A percentile compares a stretch with the other conserved stretches of the same genome.
Evolutionary conservation across 2,113 vertebrate species (phyloP).

Genomic region (Macrotus californicus): DNA sequence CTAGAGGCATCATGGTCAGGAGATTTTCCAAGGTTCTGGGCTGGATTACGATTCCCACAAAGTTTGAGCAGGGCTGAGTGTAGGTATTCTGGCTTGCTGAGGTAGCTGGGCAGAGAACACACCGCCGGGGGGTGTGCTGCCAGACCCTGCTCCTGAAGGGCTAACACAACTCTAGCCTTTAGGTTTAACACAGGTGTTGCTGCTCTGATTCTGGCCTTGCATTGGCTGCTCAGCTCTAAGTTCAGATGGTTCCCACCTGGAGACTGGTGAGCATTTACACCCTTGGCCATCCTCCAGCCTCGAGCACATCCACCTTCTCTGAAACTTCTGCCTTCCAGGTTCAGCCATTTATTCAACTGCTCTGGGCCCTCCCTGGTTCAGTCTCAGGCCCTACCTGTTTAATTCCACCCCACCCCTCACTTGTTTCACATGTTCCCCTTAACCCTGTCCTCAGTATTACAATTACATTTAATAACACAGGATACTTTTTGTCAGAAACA

Average conservation of each 20-base stretch:
- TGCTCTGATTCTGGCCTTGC: background rate
- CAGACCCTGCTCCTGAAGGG: background rate
- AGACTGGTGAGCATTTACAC: background rate
- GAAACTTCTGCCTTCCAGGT: background rate
- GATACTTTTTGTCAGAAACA: background rate
- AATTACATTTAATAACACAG: background rate
- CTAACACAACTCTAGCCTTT: background rate
- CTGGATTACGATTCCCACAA: background rate
- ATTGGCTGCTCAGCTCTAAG: background rate
- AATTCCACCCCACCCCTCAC: background rate
- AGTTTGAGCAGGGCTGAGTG: background rate
- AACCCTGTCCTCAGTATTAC: background rate
- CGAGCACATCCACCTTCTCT: background rate
- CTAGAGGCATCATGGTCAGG: background rate
- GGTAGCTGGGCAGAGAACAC: background rate
- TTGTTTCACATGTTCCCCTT: background rate
- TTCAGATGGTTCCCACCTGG: background rate
- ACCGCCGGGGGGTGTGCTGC: background rate
- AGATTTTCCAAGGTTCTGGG: background rate
- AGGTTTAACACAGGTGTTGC: background rate
- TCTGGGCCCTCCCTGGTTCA: background rate
- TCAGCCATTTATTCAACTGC: background rate
- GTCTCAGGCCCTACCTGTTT: background rate
- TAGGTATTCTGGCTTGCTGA: background rate
- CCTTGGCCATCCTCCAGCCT: background rate